Evolutionary conservation across 1,140 invertebrate species (phyloP), one percentile per base, ranked within the genome.

Genomic region (Choristoneura fumiferana): DNA sequence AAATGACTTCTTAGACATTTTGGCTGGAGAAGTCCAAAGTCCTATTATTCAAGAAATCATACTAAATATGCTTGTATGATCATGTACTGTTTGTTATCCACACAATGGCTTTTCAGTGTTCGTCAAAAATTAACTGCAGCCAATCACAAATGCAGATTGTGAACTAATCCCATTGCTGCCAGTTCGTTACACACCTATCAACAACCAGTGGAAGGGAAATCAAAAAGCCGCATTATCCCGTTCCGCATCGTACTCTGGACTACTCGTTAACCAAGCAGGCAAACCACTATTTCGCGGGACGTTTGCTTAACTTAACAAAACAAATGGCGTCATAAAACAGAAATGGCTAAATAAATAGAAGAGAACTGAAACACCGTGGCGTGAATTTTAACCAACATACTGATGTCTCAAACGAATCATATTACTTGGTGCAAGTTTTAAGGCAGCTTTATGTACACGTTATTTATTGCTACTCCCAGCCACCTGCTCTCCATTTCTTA

Each of bases 401-500:
- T n/a, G n/a, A n/a, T n/a, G 55, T 57, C 36, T 35, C 43, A 2
- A 29, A 34, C 34, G 54, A 69, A 70, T 65, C 59, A 64, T 69
- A 75, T 73, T 72, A 77, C 73, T 78, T 64, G 57, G 55, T 60
- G 71, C 71, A 71, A 76, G 68, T 74, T 76, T 71, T 79, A 76
- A 67, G 62, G 57, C 34, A 57, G 62, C 66, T 75, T 78, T 81
- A 79, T 81, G 72, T 70, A 73, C 59, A 65, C 53, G 60, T 78
- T 78, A 80, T 85, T 85, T 85, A 83, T 80, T 52, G 66, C 67
- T 37, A 53, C 39, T 36, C 17, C 34, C n/a, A 53, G 62, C 68
- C 80, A 76, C 80, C 77, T 81, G 78, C 67, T 65, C 69, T 63
- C 66, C 72, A 71, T 78, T 77, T 71, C 71, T 69, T 63, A 62